Evolutionary conservation across 2,113 vertebrate genomes (phyloP).

Genomic region (Misgurnus anguillicaudatus): DNA sequence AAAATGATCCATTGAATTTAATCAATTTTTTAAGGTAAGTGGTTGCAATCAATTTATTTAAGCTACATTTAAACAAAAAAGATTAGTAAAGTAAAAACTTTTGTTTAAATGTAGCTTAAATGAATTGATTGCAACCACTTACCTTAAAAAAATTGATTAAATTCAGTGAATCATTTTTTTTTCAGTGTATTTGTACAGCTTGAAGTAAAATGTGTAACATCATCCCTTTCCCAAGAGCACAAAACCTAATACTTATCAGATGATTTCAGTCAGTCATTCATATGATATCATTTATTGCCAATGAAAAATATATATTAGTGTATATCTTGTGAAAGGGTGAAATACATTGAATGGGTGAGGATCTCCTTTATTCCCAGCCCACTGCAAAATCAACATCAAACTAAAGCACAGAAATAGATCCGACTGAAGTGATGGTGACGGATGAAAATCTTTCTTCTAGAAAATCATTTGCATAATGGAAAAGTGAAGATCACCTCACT

Average conservation of each 20-base stretch:
- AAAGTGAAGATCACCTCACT: constrained; percentile 66
- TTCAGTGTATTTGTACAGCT: constrained; percentile 62
- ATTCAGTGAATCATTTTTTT: too few species aligned
- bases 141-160: too few species aligned
- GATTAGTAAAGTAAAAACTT: too few species aligned
- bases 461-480: constrained; percentile 75
- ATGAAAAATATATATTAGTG: constrained; percentile 47
- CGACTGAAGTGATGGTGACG: too few species aligned
- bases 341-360: constrained; percentile 71
- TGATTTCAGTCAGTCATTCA: constrained; percentile 59
- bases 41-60: too few species aligned
- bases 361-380: constrained; percentile 61
- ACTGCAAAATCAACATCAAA: constrained; percentile 61
- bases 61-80: too few species aligned
- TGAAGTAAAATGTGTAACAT: constrained; percentile 61
- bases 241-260: constrained; percentile 54
- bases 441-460: constrained; percentile 55
- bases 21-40: too few species aligned
- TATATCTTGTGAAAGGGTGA: constrained; percentile 63
- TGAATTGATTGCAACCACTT: too few species aligned
- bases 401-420: constrained; percentile 58
- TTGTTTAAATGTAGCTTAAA: too few species aligned
- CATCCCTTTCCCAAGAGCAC: constrained; percentile 62
- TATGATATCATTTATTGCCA: constrained; percentile 65
- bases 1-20: too few species aligned